Evolutionary conservation across 1,140 invertebrate species (phyloP), one percentile per base, ranked within the genome.

Genomic region (Cataglyphis hispanica): DNA sequence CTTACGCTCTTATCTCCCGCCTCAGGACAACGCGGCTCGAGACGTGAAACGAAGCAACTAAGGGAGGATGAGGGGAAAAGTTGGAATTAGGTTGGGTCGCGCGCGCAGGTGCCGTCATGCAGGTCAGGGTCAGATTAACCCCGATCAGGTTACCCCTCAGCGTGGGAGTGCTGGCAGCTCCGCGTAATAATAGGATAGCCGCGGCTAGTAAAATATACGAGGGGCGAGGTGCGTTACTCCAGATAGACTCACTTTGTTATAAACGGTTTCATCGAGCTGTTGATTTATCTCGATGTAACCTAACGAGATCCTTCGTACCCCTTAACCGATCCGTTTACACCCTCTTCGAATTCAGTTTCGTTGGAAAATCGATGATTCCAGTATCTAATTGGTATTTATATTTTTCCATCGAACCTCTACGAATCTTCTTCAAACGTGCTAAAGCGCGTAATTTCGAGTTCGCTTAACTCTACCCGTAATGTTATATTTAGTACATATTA

Each of bases 71-170:
- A 87, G 90, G 91, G 74, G 90, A 89, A 93, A 89, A 91, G 87
- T 93, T 91, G 85, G 86, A 93, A 94, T 93, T 93, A 93, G 92
- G 91, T 92, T 90, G 90, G 91, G 85, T 89, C 91, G 91, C 85
- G 77, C 86, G 75, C 87, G 92, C 90, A 93, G 91, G 91, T 93
- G 93, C 91, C 87, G 78, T 75, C 86, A 88, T 86, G 87, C 92
- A 92, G 94, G 94, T 95, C 94, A 95, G 93, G 93, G 93, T 93
- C 93, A 93, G 93, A 94, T 95, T 94, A 94, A 95, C 93, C 94
- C 93, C 92, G 94, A 94, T 94, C 94, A 93, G 91, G 93, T 95
- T 94, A 94, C 94, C 92, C 78, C 90, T 90, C 86, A 91, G 94
- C 94, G 94, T 95, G 94, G 94, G 94, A 95, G 94, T 94, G 93